Conservation (phyloP, 2,113 vertebrate species). For the Phaethon lepturus region DNA sequence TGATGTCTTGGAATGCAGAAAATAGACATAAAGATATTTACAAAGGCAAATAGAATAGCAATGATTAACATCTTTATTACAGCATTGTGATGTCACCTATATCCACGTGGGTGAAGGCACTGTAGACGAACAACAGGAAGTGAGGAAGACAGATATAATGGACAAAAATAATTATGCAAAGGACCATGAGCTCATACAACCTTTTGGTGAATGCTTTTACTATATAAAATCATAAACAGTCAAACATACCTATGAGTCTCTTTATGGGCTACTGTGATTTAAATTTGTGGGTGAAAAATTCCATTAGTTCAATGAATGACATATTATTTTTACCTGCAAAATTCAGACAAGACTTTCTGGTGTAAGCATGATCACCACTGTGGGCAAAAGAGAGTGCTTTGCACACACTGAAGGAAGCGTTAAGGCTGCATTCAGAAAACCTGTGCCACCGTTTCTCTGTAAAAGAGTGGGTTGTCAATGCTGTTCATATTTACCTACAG, state of each 20-base stretch:
- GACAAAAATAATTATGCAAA: not conserved
- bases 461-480: not conserved
- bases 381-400: not conserved
- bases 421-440: not conserved
- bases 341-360: not conserved
- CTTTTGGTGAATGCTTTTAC: not conserved
- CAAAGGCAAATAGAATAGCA: not conserved
- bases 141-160: not conserved
- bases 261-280: not conserved
- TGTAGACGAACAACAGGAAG: not conserved
- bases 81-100: not conserved
- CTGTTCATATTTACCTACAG: not conserved
- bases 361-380: not conserved
- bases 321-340: not conserved
- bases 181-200: accelerated
- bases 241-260: not conserved
- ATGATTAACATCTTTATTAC: not conserved
- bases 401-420: not conserved
- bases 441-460: not conserved
- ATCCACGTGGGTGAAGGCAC: not conserved
- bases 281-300: not conserved
- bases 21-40: not conserved
- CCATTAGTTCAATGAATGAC: not conserved
- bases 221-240: not conserved
- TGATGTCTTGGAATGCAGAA: not conserved